Evolutionary conservation across 2,888 invertebrate species (phyloP), one percentile per base, ranked within the genome.

Genomic region (Cryptocephalus moraei): DNA sequence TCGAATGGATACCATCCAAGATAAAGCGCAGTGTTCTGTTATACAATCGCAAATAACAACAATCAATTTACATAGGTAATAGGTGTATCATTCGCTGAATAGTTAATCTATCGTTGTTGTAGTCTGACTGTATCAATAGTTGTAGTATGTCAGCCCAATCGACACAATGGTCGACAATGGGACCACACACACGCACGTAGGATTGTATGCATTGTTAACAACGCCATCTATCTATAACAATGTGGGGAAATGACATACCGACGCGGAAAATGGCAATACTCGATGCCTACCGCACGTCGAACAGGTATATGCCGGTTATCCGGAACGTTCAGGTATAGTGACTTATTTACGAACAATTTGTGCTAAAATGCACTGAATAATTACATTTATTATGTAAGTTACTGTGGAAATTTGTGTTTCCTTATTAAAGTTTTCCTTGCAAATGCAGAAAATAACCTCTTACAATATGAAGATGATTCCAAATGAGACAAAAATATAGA

Each of bases 31-130:
- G 41, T 22, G 22, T 22, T 22, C 22, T 22, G 22, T 22, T 22
- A 22, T 22, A 56, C 58, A 59, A 61, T 60, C 53, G 56, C 61
- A 55, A 65, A 65, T 65, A 63, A 64, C 62, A 67, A 67, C 62
- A 67, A 67, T 65, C 64, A 66, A 67, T 68, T 66, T 64, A 65
- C 66, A 64, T 64, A 60, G 64, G 62, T 66, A 68, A 67, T 68
- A 61, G 66, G 64, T 67, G 64, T 68, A 68, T 68, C 67, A 62
- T 63, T 67, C 63, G 62, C 66, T 62, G 66, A 66, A 67, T 68
- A 66, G 68, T 66, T 68, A 67, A 68, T 68, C 65, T 64, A 65
- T 66, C 64, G 64, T 64, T 62, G 67, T 67, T 68, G 64, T 66
- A 66, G 65, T 64, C 64, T 59, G 61, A 58, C 58, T 61, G 62